These are phyloP conservation scores for Dunckerocampus dactyliophorus DNA, from an alignment of 2,113 vertebrate species.

Conservation along the genomic window DNA sequence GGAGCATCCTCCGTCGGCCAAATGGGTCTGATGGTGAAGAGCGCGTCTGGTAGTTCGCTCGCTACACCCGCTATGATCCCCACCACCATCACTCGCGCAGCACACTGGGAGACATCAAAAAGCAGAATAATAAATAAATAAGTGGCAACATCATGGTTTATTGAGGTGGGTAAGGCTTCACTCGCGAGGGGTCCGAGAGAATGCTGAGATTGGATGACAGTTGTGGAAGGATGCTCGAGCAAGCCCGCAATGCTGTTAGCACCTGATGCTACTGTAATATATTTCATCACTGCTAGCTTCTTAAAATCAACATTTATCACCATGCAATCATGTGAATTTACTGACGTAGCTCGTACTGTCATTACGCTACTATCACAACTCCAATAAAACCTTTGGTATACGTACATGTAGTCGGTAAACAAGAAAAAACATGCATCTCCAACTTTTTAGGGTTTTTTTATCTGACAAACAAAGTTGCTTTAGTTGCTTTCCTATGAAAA, in stretches of 20 bases:
- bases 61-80: constrained; percentile 44
- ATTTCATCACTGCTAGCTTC: background rate
- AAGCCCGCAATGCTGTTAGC: background rate
- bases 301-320: background rate
- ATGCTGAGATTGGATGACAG: constrained; percentile 48
- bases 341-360: background rate
- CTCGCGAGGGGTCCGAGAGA: constrained; percentile 35
- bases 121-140: constrained; percentile 71
- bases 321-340: background rate
- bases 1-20: constrained; percentile 52
- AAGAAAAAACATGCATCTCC: no score
- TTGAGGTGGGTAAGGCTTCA: constrained; percentile 55
- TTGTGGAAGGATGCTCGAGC: no score
- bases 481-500: no score
- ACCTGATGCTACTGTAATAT: background rate
- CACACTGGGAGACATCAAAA: constrained; percentile 62
- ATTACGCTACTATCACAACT: no score
- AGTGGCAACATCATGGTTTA: constrained; percentile 69
- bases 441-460: no score
- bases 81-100: constrained; percentile 40
- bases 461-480: no score
- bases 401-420: no score
- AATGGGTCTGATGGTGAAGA: constrained; percentile 65
- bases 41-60: constrained; percentile 34
- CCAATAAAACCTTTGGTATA: no score